Conservation (phyloP, 1,140 invertebrate genomes). For the Aricia agestis region DNA sequence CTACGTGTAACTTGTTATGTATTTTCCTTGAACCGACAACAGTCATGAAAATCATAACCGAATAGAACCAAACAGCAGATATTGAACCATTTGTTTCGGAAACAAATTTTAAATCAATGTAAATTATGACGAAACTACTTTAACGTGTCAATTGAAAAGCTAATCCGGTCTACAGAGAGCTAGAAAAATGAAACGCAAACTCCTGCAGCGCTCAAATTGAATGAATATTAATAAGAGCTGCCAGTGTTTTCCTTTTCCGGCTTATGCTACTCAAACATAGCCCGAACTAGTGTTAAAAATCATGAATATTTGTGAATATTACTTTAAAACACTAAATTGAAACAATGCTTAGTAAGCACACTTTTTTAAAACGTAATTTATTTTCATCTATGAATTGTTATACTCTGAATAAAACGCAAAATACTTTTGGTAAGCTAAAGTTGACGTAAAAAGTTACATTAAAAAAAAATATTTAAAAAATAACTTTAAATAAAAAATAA, state of each 20-base stretch:
- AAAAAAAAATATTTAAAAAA: no score
- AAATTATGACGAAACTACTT: neutral
- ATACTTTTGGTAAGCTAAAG: no score
- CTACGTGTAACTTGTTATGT: no score
- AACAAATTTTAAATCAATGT: neutral
- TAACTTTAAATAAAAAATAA: no score
- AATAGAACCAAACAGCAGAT: no score
- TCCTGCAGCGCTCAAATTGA: neutral
- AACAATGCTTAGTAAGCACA: neutral
- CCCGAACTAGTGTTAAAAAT: neutral
- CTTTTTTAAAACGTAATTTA: no score
- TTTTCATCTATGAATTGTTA: no score
- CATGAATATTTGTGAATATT: neutral
- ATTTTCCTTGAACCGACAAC: no score
- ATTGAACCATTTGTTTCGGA: no score
- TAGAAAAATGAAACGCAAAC: neutral
- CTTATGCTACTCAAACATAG: neutral
- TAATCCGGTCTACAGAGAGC: neutral
- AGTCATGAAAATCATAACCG: no score
- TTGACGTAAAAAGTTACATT: no score
- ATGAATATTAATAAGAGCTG: slow-evolving; percentile 3
- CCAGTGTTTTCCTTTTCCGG: neutral
- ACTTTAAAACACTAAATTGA: neutral
- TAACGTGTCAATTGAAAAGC: neutral
- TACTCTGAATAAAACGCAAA: no score